These are phyloP conservation scores for Cherax quadricarinatus DNA, from an alignment of 1,140 invertebrate species.

Conservation along the genomic window DNA sequence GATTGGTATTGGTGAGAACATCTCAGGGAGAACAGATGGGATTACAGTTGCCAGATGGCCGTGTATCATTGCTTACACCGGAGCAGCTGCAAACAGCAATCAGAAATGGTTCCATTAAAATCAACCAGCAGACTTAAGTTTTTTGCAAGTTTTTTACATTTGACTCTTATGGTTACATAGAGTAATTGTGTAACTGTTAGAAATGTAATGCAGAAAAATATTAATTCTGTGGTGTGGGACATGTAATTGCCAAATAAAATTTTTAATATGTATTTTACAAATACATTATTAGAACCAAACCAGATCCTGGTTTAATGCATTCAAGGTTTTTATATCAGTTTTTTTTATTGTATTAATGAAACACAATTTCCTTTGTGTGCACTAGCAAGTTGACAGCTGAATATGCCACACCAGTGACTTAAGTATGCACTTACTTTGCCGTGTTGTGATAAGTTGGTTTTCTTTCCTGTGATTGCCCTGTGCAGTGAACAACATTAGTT, in stretches of 20 bases:
- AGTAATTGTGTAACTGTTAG: too few relatives aligned
- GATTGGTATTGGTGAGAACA: slow-evolving; percentile 61
- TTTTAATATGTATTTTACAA: too few relatives aligned
- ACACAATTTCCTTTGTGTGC: background rate
- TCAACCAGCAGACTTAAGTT: slow-evolving; percentile 30
- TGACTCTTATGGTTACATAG: too few relatives aligned
- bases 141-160: too few relatives aligned
- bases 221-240: too few relatives aligned
- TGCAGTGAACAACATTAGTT: too few relatives aligned
- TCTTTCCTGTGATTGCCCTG: background rate
- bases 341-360: too few relatives aligned
- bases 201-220: too few relatives aligned
- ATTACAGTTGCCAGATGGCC: slow-evolving; percentile 53
- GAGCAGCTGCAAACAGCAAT: slow-evolving; percentile 56
- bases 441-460: background rate
- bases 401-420: background rate
- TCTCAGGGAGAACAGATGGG: slow-evolving; percentile 60
- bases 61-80: slow-evolving; percentile 56
- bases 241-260: too few relatives aligned
- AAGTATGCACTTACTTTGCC: background rate
- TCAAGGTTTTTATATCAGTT: too few relatives aligned
- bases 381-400: background rate
- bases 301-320: too few relatives aligned
- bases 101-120: slow-evolving; percentile 40
- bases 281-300: too few relatives aligned